Conservation (phyloP, 2,113 vertebrate genomes). For the Cheilinus undulatus region DNA sequence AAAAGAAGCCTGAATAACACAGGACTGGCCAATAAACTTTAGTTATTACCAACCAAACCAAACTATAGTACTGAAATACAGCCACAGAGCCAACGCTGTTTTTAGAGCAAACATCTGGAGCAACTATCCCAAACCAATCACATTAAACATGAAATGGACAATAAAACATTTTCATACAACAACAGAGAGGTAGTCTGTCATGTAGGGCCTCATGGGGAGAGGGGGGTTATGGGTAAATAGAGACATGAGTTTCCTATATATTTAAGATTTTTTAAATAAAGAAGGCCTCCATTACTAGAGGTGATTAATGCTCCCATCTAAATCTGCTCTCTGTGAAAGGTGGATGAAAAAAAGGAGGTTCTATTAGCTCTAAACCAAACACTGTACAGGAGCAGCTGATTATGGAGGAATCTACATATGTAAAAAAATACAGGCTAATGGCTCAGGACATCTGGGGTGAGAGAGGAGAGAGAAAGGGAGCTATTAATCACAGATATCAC, state of each 20-base stretch:
- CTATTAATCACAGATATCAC: conserved; percentile 70
- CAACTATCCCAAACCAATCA: conserved; percentile 59
- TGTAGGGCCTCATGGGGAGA: conserved; percentile 26
- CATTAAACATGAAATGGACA: conserved; percentile 56
- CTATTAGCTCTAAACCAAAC: conserved; percentile 39
- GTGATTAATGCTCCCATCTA: conserved; percentile 36
- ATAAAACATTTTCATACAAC: conserved; percentile 51
- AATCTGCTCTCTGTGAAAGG: conserved; percentile 10
- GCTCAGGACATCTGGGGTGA: conserved; percentile 48
- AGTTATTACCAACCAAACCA: conserved; percentile 41
- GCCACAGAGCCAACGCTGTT: conserved; percentile 42
- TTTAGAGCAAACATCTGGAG: conserved; percentile 56
- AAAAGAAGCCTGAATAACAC: conserved; percentile 35
- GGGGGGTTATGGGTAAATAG: neutral
- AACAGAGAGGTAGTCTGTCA: conserved; percentile 42
- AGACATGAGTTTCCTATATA: conserved; percentile 9
- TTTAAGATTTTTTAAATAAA: conserved; percentile 25
- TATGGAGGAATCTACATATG: conserved; percentile 64
- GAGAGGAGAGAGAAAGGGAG: conserved; percentile 4
- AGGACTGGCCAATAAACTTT: conserved; percentile 50
- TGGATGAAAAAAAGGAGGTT: neutral
- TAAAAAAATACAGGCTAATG: conserved; percentile 2
- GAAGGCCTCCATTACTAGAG: conserved; percentile 35
- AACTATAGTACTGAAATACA: conserved; percentile 43
- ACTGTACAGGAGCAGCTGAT: conserved; percentile 41